phyloP scores from a whole-genome alignment of 2,113 vertebrate genomes.

The Pterocles burchelli region DNA sequence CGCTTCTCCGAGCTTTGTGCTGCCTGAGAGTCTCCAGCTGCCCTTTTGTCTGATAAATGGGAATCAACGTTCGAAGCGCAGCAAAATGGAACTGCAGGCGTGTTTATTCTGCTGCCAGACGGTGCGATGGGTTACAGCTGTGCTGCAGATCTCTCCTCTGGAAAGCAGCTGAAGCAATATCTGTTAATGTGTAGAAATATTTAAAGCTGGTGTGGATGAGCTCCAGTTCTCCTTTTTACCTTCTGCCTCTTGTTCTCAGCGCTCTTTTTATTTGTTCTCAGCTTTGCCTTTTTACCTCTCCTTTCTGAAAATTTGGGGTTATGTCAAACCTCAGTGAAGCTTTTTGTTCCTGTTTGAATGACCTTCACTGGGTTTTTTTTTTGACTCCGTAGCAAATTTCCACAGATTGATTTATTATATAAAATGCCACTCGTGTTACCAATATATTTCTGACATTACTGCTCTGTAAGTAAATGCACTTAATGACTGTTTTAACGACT shows the following conservation, averaged over 20 bases:
- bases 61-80: not conserved
- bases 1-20: not conserved
- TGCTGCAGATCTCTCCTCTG: not conserved
- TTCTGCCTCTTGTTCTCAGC: not conserved
- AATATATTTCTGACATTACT: not conserved
- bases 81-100: not conserved
- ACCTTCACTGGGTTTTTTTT: not conserved
- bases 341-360: not conserved
- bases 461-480: not conserved
- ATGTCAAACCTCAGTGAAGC: rapidly evolving
- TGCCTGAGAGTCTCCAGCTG: not conserved
- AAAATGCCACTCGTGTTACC: not conserved
- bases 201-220: not conserved
- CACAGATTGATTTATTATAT: not conserved
- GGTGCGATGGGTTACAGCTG: not conserved
- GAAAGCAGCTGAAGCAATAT: not conserved
- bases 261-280: rapidly evolving
- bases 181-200: not conserved
- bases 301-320: not conserved
- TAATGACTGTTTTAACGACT: not conserved
- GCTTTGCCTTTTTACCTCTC: not conserved
- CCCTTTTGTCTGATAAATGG: not conserved
- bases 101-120: not conserved
- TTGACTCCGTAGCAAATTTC: too few relatives aligned
- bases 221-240: not conserved